Base-by-base conservation (phyloP, 2,797 vertebrate genomes). In the Labeo calbasu region DNA sequence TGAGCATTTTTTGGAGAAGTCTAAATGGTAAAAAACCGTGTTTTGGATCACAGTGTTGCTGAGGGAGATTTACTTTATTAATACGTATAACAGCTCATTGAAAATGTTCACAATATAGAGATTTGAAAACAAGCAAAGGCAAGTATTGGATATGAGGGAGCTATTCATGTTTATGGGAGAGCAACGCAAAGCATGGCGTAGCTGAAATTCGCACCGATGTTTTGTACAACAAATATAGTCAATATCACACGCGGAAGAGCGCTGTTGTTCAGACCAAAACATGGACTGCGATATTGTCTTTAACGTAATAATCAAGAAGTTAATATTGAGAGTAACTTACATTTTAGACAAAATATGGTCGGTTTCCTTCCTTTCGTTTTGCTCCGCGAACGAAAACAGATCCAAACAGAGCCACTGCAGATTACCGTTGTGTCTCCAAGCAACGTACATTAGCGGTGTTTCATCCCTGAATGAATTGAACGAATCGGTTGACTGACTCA, bases 1-100 rank as follows among this genome's bases (percentile, higher is more conserved):
- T 91, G 88, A 82, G 48, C 82, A 66, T 78, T 93, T 92, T 87
- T 91, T 90, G 83, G 84, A 89, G 68, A 88, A 83, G 87, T 88
- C 80, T 77, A 83, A 75, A 84, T 86, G 91, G 88, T 86, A 46
- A 68, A 88, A 90, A 91, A 89, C 66, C 0, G 43, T 48, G 70
- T 84, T 70, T 83, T 81, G 55, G 73, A 84, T 61, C 72, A 19
- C 43, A 77, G 15, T 50, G 53, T 65, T 25, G 69, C 61, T 65
- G 46, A 51, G 36, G 12, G 50, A 68, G 65, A 85, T 86, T 59
- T 85, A 66, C 19, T 86, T 82, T 81, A 86, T 82, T 88, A 81
- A 82, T 71, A 43, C 5, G 55, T 82, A 81, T 53, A 78, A 82
- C 55, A 85, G 36, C 12, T 72, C 53, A 86, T 59, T 85, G 78